Base-by-base conservation (phyloP, 2,888 invertebrate genomes). In the Acronicta aceris region DNA sequence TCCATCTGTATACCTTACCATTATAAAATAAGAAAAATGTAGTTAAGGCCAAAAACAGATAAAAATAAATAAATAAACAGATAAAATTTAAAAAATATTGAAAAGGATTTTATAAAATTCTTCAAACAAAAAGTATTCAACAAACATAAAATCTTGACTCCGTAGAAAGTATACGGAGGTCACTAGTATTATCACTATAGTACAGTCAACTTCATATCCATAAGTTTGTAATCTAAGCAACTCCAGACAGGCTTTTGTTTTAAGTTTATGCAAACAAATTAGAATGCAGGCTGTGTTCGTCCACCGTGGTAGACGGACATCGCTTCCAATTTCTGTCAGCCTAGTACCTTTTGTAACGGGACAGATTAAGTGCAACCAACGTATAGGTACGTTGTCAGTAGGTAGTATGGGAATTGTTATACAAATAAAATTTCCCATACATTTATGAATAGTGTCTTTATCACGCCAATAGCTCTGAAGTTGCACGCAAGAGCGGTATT, bases 301-400 rank as follows among this genome's bases (percentile, higher is more conserved):
- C 60, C 75, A 67, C 65, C 73, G 73, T 71, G 68, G 58, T 65
- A 69, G 76, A 65, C 71, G 57, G 77, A 72, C 76, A 65, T 63
- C 46, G 69, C 79, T 71, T 74, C 66, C 83, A 86, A 87, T 85
- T 84, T 83, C 84, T 85, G 86, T 86, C 85, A 84, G 85, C 80
- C 53, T 84, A 80, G 78, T 74, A 73, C 73, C 76, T 81, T 78
- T 66, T 71, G 82, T 89, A 92, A 92, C 91, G 92, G 93, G 82
- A 88, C 79, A 79, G 76, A 83, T 89, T 83, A 84, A 90, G 86
- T 88, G 88, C 85, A 87, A 85, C 86, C 83, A 78, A 86, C 78
- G 81, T 83, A 73, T 55, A 65, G n/a, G 21, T 21, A 21, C 4
- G 21, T 51, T 65, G 38, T 38, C n/a, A 38, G 38, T n/a, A n/a